Evolutionary conservation across 2,113 vertebrate species (phyloP).

Genomic region (Sinocyclocheilus anophthalmus): DNA sequence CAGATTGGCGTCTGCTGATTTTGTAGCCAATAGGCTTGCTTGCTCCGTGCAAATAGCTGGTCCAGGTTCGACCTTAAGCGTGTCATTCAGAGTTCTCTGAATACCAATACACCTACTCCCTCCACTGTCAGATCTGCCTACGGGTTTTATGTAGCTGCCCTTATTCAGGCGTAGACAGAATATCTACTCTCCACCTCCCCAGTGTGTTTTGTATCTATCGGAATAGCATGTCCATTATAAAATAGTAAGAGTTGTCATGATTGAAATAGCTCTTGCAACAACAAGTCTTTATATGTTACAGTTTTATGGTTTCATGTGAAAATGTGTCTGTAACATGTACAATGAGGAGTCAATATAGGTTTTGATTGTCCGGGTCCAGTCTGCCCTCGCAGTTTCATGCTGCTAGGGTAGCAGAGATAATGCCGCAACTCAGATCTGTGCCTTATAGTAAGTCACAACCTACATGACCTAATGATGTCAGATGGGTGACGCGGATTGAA

Average conservation of each 20-base stretch:
- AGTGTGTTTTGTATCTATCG: neutral
- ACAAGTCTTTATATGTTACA: neutral
- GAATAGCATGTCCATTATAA: neutral
- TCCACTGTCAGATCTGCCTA: neutral
- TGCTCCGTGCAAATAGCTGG: neutral
- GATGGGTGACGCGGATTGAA: neutral
- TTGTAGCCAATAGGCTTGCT: neutral
- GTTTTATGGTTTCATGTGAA: neutral
- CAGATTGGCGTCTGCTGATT: neutral
- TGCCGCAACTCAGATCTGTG: constrained; percentile 96
- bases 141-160: neutral
- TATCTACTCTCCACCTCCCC: too few species aligned
- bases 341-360: neutral
- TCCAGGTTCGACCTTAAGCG: neutral
- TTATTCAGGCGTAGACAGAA: neutral
- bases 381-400: constrained; percentile 95
- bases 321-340: neutral
- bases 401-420: constrained; percentile 94
- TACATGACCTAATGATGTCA: neutral
- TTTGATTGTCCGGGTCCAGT: constrained; percentile 84
- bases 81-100: neutral
- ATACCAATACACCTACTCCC: neutral
- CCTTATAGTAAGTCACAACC: constrained; percentile 84
- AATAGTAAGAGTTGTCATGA: neutral
- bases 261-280: neutral